Conservation (phyloP, 2,113 vertebrate genomes). For the Turnix velox region DNA sequence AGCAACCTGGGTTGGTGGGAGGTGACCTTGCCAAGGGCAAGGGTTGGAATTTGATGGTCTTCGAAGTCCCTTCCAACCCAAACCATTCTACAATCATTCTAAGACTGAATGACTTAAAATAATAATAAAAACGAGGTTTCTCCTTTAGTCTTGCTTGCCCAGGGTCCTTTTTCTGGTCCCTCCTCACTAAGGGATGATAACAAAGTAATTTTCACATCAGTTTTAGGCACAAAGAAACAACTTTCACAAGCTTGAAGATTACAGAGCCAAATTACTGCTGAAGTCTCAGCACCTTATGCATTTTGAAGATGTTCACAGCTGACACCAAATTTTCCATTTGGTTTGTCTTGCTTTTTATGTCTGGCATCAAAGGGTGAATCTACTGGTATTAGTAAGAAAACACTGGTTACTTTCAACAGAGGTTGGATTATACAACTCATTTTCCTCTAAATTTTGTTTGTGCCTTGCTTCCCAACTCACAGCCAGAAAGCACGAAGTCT, state of each 20-base stretch:
- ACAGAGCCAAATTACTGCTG: background rate
- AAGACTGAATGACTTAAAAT: background rate
- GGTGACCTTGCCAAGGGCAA: background rate
- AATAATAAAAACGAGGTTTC: background rate
- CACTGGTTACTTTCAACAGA: background rate
- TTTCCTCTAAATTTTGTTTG: background rate
- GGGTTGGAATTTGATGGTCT: background rate
- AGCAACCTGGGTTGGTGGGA: background rate
- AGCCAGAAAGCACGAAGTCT: background rate
- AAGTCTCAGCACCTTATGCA: background rate
- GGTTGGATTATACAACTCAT: background rate
- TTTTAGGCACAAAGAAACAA: background rate
- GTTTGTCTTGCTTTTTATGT: background rate
- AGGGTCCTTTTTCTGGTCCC: background rate
- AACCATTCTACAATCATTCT: background rate
- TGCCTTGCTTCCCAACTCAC: background rate
- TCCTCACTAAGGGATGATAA: background rate
- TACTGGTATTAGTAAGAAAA: background rate
- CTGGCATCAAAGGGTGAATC: background rate
- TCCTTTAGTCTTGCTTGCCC: background rate
- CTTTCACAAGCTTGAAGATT: background rate
- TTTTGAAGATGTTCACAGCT: background rate
- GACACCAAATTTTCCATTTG: background rate
- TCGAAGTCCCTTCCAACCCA: background rate
- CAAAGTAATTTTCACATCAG: background rate